phyloP scores from a whole-genome alignment of 1,140 invertebrate genomes.

The Nixonia krombeini region DNA sequence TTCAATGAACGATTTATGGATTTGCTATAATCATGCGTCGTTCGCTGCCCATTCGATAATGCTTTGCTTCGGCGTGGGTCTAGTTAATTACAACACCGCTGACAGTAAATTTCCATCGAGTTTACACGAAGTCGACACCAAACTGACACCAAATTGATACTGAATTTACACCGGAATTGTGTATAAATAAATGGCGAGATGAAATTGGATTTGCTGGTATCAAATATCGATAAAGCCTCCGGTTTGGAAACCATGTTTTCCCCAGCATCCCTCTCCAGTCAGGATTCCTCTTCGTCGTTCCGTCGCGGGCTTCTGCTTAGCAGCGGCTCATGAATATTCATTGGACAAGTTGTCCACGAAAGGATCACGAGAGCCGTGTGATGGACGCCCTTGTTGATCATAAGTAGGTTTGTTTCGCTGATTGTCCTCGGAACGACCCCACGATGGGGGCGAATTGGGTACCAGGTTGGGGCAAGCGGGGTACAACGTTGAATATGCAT shows the following conservation, averaged over 20 bases:
- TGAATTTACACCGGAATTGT: no score
- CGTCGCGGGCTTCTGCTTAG: constrained; percentile 2
- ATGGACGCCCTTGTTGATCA: constrained; percentile 65
- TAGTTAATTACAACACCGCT: no score
- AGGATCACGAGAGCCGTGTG: constrained; percentile 52
- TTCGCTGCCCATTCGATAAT: no score
- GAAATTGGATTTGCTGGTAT: no score
- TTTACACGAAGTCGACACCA: no score
- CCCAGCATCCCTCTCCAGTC: background rate
- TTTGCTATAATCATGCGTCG: background rate
- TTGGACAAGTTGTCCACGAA: constrained; percentile 58
- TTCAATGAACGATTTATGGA: constrained; percentile 30
- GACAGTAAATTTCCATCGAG: no score
- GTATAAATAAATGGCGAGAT: no score
- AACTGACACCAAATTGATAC: no score
- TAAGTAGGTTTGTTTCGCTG: constrained; percentile 67
- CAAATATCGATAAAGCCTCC: no score
- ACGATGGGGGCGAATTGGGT: background rate
- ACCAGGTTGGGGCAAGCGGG: constrained; percentile 21
- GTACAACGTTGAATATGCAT: constrained; percentile 58
- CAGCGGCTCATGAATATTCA: constrained; percentile 63
- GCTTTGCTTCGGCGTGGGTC: no score
- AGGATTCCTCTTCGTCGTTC: background rate
- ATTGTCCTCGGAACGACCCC: constrained; percentile 62
- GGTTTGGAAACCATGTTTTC: no score